These are phyloP conservation scores for Ellobius talpinus DNA, from an alignment of 2,113 vertebrate genomes.

Conservation along the genomic window DNA sequence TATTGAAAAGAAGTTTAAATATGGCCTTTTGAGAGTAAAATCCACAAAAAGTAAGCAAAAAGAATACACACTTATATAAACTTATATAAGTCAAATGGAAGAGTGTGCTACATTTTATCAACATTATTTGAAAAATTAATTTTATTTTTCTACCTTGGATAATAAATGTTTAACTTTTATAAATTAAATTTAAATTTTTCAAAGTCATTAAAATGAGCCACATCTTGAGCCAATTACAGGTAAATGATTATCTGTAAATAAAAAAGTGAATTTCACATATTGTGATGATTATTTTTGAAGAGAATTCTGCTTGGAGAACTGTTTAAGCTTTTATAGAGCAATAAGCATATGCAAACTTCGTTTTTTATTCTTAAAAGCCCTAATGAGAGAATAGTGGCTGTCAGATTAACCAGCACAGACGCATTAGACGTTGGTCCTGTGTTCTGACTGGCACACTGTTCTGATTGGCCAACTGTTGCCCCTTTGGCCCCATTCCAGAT, in stretches of 20 bases:
- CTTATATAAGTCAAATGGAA: background rate
- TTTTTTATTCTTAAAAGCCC: background rate
- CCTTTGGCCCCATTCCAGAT: constrained; percentile 10
- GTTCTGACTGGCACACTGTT: background rate
- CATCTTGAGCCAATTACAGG: background rate
- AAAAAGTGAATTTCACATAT: background rate
- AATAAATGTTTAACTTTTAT: background rate
- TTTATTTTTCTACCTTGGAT: background rate
- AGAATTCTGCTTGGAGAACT: background rate
- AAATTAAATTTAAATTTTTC: background rate
- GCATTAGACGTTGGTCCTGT: background rate
- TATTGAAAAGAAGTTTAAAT: background rate
- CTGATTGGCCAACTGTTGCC: background rate
- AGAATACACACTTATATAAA: background rate
- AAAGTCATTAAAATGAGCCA: background rate
- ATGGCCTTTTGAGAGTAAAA: background rate
- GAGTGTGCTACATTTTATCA: background rate
- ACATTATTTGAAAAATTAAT: background rate
- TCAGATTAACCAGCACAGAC: background rate
- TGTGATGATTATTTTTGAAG: background rate
- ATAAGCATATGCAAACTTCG: background rate
- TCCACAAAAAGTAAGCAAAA: background rate
- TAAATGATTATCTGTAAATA: constrained; percentile 36
- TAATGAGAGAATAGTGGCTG: background rate
- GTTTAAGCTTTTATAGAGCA: background rate